phyloP scores from a whole-genome alignment of 2,888 invertebrate genomes.

The Craniophora ligustri region DNA sequence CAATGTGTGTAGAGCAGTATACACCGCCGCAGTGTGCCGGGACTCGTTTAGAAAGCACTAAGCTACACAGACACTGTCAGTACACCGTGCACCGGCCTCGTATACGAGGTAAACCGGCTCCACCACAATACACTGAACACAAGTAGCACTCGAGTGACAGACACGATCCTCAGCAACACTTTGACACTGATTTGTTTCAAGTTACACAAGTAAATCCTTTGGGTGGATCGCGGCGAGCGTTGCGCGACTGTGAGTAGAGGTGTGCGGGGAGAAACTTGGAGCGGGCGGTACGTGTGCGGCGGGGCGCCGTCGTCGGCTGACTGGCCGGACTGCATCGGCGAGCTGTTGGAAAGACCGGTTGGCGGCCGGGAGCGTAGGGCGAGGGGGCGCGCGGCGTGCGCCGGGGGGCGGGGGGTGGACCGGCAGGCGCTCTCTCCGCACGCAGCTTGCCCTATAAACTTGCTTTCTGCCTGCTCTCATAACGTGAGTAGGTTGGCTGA shows the following conservation, averaged over 20 bases:
- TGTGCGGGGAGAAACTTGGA: constrained; percentile 53
- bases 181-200: constrained; percentile 44
- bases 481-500: constrained; percentile 72
- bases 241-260: constrained; percentile 63
- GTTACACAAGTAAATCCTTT: constrained; percentile 59
- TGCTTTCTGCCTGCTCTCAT: constrained; percentile 75
- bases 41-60: constrained; percentile 56
- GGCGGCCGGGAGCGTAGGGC: constrained; percentile 42
- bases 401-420: constrained; percentile 32
- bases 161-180: constrained; percentile 44
- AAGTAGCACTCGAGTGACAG: constrained; percentile 47
- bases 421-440: constrained; percentile 58
- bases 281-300: constrained; percentile 16
- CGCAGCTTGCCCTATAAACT: constrained; percentile 79
- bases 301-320: constrained; percentile 64
- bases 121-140: constrained; percentile 62
- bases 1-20: constrained; percentile 35
- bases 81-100: constrained; percentile 69
- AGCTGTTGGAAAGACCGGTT: constrained; percentile 57
- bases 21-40: constrained; percentile 44
- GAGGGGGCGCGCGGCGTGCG: constrained; percentile 38
- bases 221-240: constrained; percentile 45
- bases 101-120: constrained; percentile 71
- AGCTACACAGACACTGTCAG: constrained; percentile 56
- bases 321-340: constrained; percentile 63